These are phyloP conservation scores for Agrotis exclamationis DNA, from an alignment of 2,888 invertebrate species.

Conservation along the genomic window DNA sequence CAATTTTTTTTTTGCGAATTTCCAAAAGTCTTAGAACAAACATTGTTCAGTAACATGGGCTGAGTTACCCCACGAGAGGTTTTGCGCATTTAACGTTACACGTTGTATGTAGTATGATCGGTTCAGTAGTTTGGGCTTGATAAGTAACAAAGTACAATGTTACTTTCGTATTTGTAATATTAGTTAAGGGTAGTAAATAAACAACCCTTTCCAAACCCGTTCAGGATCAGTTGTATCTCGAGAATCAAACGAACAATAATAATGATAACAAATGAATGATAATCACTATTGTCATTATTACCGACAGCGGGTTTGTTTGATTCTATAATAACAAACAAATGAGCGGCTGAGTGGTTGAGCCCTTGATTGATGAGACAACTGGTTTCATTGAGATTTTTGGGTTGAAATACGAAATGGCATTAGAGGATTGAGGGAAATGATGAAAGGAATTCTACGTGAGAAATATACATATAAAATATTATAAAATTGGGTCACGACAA, in stretches of 20 bases:
- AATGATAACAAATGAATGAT: slow-evolving; percentile 30
- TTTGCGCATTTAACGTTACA: too few species aligned
- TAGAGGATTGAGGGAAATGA: background rate
- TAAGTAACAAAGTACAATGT: too few species aligned
- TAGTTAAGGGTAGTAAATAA: too few species aligned
- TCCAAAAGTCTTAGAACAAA: too few species aligned
- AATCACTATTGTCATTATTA: slow-evolving; percentile 26
- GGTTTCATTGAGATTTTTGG: slow-evolving; percentile 25
- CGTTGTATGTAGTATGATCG: too few species aligned
- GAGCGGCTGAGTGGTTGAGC: slow-evolving; percentile 10
- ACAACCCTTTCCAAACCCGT: background rate
- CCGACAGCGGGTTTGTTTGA: background rate
- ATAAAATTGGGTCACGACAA: too few species aligned
- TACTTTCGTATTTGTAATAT: too few species aligned
- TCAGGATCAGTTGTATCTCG: slow-evolving; percentile 25
- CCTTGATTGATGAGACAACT: slow-evolving; percentile 40
- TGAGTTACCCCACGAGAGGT: too few species aligned
- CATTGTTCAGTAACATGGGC: too few species aligned
- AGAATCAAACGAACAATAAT: slow-evolving; percentile 24
- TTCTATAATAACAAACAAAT: slow-evolving; percentile 35
- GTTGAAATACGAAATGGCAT: slow-evolving; percentile 15
- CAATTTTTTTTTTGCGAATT: too few species aligned
- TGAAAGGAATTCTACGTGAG: background rate
- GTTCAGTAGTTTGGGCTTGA: too few species aligned
- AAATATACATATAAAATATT: too few species aligned